Conservation (phyloP, 1,140 invertebrate species). For the Calycopis cecrops region DNA sequence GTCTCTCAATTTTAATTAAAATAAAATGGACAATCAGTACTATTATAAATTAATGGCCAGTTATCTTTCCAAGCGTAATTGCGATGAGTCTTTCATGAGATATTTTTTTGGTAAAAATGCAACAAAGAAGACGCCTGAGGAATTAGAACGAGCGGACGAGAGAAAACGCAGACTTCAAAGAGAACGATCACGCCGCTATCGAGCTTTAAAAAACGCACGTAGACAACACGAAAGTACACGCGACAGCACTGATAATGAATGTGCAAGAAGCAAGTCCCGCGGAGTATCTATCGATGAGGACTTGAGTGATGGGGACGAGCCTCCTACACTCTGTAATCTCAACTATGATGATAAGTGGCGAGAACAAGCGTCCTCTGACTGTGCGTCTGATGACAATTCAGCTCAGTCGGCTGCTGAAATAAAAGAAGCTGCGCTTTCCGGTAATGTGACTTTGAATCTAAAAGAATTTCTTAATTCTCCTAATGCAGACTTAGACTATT, state of each 20-base stretch:
- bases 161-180: slow-evolving; percentile 58
- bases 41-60: slow-evolving; percentile 69
- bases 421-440: slow-evolving; percentile 36
- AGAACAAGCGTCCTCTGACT: slow-evolving; percentile 51
- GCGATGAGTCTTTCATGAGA: slow-evolving; percentile 68
- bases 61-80: slow-evolving; percentile 66
- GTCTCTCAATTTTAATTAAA: slow-evolving; percentile 17
- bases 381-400: slow-evolving; percentile 64
- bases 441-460: slow-evolving; percentile 48
- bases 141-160: slow-evolving; percentile 61
- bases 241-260: slow-evolving; percentile 40
- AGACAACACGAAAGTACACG: slow-evolving; percentile 55
- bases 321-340: slow-evolving; percentile 61
- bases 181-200: slow-evolving; percentile 57
- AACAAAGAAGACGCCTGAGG: slow-evolving; percentile 64
- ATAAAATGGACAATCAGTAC: slow-evolving; percentile 64
- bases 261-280: slow-evolving; percentile 39
- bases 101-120: slow-evolving; percentile 68
- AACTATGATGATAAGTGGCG: slow-evolving; percentile 61
- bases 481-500: slow-evolving; percentile 63
- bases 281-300: slow-evolving; percentile 46
- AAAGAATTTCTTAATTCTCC: slow-evolving; percentile 58
- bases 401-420: slow-evolving; percentile 52
- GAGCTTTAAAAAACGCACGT: slow-evolving; percentile 60
- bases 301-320: slow-evolving; percentile 56